These are phyloP conservation scores for Brachypalpus laphriformis DNA, from an alignment of 2,888 invertebrate genomes.

Conservation along the genomic window DNA sequence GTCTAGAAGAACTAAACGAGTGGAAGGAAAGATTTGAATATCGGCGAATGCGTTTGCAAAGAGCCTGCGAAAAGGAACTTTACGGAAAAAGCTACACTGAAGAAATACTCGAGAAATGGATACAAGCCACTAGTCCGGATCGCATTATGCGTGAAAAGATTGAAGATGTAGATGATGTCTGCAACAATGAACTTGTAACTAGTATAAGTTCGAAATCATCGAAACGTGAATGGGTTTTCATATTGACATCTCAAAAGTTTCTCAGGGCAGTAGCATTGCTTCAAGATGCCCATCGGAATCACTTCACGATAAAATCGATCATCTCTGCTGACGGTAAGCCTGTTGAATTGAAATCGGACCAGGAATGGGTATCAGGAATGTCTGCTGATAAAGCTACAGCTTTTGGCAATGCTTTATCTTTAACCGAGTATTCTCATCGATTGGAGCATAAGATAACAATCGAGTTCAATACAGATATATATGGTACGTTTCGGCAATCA, in stretches of 20 bases:
- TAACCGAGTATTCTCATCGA: not conserved
- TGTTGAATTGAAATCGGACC: conserved; percentile 83
- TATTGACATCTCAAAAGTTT: conserved; percentile 83
- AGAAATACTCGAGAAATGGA: conserved; percentile 87
- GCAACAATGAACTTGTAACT: conserved; percentile 85
- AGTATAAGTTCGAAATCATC: conserved; percentile 86
- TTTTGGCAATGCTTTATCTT: not conserved
- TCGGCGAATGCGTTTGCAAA: conserved; percentile 85
- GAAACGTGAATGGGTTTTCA: conserved; percentile 86
- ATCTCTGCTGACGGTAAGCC: conserved; percentile 74
- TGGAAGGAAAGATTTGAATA: conserved; percentile 90
- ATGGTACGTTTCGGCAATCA: conserved; percentile 90
- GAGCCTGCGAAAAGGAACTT: conserved; percentile 87
- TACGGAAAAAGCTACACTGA: conserved; percentile 86
- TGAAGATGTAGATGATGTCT: conserved; percentile 85
- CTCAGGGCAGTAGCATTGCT: conserved; percentile 87
- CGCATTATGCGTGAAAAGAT: conserved; percentile 86
- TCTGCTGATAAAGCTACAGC: conserved; percentile 31
- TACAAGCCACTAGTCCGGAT: conserved; percentile 86
- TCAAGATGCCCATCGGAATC: conserved; percentile 88
- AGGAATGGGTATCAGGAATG: conserved; percentile 84
- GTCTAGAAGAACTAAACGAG: conserved; percentile 87
- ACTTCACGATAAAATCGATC: conserved; percentile 86
- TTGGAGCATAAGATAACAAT: conserved; percentile 84
- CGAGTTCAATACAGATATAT: conserved; percentile 88